phyloP scores from a whole-genome alignment of 1,140 invertebrate genomes.

The Leguminivora glycinivorella region DNA sequence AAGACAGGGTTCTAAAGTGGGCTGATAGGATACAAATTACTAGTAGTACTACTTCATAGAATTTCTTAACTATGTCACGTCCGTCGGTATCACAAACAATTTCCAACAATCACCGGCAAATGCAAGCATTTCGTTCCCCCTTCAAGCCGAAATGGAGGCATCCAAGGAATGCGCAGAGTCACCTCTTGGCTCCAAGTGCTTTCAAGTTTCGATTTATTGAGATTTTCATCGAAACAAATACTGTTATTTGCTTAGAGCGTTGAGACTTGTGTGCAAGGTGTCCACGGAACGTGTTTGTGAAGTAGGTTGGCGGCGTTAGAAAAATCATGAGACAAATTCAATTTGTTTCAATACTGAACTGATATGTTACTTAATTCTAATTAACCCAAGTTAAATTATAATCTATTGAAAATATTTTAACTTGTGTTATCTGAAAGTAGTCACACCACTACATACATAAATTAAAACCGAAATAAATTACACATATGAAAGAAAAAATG shows the following conservation, averaged over 20 bases:
- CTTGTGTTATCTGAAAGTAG: too few species aligned
- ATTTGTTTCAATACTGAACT: background rate
- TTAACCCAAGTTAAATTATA: too few species aligned
- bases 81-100: background rate
- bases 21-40: too few species aligned
- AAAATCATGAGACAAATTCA: background rate
- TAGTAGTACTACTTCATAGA: background rate
- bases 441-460: too few species aligned
- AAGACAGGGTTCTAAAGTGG: too few species aligned
- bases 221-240: slow-evolving; percentile 14
- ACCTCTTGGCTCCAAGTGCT: slow-evolving; percentile 12
- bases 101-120: background rate
- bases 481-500: too few species aligned
- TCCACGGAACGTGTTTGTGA: background rate
- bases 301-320: background rate
- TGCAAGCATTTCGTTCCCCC: background rate
- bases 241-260: slow-evolving; percentile 10
- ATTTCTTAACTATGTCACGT: background rate
- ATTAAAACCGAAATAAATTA: too few species aligned
- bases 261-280: background rate
- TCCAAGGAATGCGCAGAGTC: slow-evolving; percentile 45
- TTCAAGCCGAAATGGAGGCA: slow-evolving; percentile 42
- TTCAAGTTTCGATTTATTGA: slow-evolving; percentile 10
- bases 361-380: too few species aligned
- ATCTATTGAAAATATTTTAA: too few species aligned